A percentile compares a stretch with the other conserved stretches of the same genome.
phyloP scores from a whole-genome alignment of 1,140 invertebrate species.

The Drosophila melanica region DNA sequence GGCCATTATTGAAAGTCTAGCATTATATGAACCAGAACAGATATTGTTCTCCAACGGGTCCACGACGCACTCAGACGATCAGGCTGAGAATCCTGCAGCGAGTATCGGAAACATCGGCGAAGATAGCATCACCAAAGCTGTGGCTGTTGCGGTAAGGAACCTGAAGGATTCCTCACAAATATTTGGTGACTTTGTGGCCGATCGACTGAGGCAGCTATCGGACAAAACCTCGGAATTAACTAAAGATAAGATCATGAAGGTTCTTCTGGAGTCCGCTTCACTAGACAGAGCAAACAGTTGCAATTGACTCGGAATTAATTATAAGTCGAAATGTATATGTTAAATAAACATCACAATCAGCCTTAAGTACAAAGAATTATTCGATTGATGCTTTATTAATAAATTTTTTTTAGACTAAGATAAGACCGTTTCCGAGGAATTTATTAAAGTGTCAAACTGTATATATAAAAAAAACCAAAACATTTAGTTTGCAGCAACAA shows the following conservation, averaged over 20 bases:
- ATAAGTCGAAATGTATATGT: constrained; percentile 17
- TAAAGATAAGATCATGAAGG: constrained; percentile 70
- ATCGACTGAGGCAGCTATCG: constrained; percentile 56
- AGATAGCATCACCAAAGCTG: constrained; percentile 66
- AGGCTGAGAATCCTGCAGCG: constrained; percentile 3
- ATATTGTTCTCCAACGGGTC: constrained; percentile 53
- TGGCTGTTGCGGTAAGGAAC: constrained; percentile 44
- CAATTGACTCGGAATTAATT: constrained; percentile 25
- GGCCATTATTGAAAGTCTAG: constrained; percentile 63
- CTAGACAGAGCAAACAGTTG: constrained; percentile 44
- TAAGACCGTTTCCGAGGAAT: too few species aligned
- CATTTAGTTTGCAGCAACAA: too few species aligned
- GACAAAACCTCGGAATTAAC: constrained; percentile 52
- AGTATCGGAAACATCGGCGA: constrained; percentile 40
- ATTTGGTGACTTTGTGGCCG: constrained; percentile 71
- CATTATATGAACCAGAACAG: constrained; percentile 62
- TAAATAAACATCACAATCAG: constrained; percentile 46
- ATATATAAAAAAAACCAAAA: too few species aligned
- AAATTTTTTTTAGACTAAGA: too few species aligned
- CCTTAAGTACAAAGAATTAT: constrained; percentile 42
- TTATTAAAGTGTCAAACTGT: too few species aligned
- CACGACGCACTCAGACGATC: constrained; percentile 15
- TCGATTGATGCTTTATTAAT: constrained; percentile 9
- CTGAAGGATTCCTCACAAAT: constrained; percentile 61
- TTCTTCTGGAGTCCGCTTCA: constrained; percentile 54